Evolutionary conservation across 2,113 vertebrate genomes (phyloP).

Genomic region (Chiloscyllium plagiosum): DNA sequence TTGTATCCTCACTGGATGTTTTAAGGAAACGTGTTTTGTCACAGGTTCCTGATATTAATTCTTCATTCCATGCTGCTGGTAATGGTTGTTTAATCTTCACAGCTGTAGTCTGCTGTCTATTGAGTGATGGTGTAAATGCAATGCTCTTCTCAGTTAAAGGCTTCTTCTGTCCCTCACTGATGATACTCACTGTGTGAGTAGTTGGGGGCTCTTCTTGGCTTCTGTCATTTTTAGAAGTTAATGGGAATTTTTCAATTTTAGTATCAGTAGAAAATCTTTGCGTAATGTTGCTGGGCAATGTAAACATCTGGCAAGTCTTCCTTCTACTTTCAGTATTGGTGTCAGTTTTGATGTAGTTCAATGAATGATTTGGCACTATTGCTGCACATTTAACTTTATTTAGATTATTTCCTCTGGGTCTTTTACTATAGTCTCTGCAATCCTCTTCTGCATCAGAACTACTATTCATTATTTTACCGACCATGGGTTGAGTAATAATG

Average conservation of each 20-base stretch:
- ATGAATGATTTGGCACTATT: too few species aligned
- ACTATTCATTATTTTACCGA: neutral
- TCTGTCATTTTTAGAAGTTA: neutral
- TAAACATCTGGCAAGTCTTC: neutral
- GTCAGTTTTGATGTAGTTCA: neutral
- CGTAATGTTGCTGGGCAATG: neutral
- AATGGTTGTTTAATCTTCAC: neutral
- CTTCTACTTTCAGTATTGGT: neutral
- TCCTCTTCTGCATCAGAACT: neutral
- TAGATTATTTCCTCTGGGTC: neutral
- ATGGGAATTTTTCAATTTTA: neutral
- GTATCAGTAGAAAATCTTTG: neutral
- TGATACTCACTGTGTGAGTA: neutral
- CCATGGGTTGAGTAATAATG: neutral
- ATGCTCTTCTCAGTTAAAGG: neutral
- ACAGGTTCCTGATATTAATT: neutral
- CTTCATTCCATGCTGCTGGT: conserved; percentile 36
- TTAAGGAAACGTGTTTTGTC: neutral
- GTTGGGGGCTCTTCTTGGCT: neutral
- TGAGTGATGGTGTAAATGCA: neutral
- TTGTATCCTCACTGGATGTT: neutral
- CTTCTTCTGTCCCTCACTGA: neutral
- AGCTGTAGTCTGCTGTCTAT: neutral
- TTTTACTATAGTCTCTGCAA: neutral
- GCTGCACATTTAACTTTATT: neutral